Evolutionary conservation across 2,888 invertebrate genomes (phyloP).

Genomic region (Lobophora halterata): DNA sequence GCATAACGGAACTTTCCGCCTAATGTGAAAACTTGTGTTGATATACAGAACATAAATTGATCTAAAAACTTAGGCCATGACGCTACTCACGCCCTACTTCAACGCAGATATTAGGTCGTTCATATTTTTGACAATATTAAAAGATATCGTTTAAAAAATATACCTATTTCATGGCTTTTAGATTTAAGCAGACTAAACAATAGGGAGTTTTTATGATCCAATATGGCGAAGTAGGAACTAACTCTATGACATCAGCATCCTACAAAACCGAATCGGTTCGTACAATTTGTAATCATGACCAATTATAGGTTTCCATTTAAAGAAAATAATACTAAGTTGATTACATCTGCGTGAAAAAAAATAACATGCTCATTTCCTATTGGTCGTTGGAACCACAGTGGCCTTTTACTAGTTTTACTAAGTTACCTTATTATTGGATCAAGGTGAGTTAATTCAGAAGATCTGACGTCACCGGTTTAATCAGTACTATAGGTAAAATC

Average conservation of each 20-base stretch:
- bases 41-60: conserved; percentile 7
- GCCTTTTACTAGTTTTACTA: conserved; percentile 46
- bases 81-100: conserved; percentile 2
- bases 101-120: background rate
- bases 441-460: conserved; percentile 60
- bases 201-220: conserved; percentile 3
- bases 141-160: too few species aligned
- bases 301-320: conserved; percentile 29
- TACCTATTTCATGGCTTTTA: too few species aligned
- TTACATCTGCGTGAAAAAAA: conserved; percentile 20
- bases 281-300: conserved; percentile 27
- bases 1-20: conserved; percentile 20
- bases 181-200: too few species aligned
- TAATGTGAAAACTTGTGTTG: background rate
- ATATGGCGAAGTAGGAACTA: conserved; percentile 27
- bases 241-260: conserved; percentile 28
- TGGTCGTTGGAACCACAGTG: conserved; percentile 27
- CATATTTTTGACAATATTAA: too few species aligned
- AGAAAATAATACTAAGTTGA: conserved; percentile 23
- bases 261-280: conserved; percentile 26
- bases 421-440: conserved; percentile 44
- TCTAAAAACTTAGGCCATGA: conserved; percentile 7
- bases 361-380: conserved; percentile 23
- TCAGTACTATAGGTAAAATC: conserved; percentile 51
- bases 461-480: conserved; percentile 58